Percentiles rank a stretch among this genome's conserved stretches.
Conservation (phyloP, 2,113 vertebrate genomes). For the Rhynchomys soricoides region DNA sequence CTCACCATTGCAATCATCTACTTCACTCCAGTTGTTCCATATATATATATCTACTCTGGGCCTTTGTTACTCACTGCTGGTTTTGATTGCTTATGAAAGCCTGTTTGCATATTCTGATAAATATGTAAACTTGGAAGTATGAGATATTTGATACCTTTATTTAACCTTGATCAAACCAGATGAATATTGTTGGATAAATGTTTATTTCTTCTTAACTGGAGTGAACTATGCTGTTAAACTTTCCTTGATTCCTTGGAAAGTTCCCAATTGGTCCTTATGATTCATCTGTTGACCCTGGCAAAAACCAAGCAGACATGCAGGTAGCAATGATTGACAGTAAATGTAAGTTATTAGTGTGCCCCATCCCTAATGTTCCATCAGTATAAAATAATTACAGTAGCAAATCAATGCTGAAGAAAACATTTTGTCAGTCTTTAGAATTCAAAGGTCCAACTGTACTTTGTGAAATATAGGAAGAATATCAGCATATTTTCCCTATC, state of each 20-base stretch:
- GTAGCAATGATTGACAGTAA: neutral
- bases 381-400: neutral
- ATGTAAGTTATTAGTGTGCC: neutral
- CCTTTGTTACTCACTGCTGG: neutral
- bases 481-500: neutral
- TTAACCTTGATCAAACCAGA: neutral
- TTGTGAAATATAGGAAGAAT: neutral
- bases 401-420: neutral
- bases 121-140: neutral
- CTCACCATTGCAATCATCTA: accelerated
- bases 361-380: neutral
- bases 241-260: neutral
- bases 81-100: neutral
- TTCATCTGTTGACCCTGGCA: neutral
- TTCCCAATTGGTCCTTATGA: neutral
- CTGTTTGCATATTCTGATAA: accelerated
- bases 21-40: accelerated
- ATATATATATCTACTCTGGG: accelerated
- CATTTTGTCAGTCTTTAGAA: neutral
- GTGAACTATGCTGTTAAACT: neutral
- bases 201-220: neutral
- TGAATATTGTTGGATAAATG: neutral
- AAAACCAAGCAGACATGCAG: neutral
- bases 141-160: neutral
- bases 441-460: neutral